Evolutionary conservation across 2,113 vertebrate genomes (phyloP), one percentile per base, ranked within the genome.

Genomic region (Ibidorhyncha struthersii): DNA sequence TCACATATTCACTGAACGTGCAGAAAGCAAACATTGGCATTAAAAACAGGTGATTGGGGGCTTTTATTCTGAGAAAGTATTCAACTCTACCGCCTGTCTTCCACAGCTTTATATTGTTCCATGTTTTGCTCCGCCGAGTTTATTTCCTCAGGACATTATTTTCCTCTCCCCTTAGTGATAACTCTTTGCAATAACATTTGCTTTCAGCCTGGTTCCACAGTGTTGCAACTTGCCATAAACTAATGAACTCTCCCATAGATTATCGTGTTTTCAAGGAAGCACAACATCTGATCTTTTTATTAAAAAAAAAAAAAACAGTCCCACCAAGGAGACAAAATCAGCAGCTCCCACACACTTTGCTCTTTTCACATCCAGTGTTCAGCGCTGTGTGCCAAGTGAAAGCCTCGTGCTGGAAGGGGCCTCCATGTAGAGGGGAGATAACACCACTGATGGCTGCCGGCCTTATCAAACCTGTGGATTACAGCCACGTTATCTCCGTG

Each of bases 261-360:
- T 82, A 89, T 82, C 8, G 0, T 94, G 78, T 90, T 96, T 95
- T 95, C 58, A 91, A 90, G 93, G 94, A 96, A 95, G 90, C 1
- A 2, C 89, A 95, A 93, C 89, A 96, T 96, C 91, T 95, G 94
- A 97, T 93, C 86, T 78, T 82, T 49, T 89, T 94, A 89, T 95
- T 85, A 55, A 96, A 94, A 94, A 86, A 90, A 52, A 85, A 34
- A 49, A 40, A 49, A 8, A 4, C 77, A 88, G 87, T 77, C 87
- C 93, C 96, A 94, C 93, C 87, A 77, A 93, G 76, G 78, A 95
- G 95, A 92, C 90, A 85, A 90, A 95, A 95, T 65, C 95, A 94
- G 90, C 96, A 95, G 96, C 95, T 97, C 96, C 96, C 96, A 94
- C 96, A 96, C 93, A 77, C 66, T 96, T 86, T 86, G 78, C 82